phyloP scores from a whole-genome alignment of 2,797 vertebrate species.

The Gastrophryne carolinensis region DNA sequence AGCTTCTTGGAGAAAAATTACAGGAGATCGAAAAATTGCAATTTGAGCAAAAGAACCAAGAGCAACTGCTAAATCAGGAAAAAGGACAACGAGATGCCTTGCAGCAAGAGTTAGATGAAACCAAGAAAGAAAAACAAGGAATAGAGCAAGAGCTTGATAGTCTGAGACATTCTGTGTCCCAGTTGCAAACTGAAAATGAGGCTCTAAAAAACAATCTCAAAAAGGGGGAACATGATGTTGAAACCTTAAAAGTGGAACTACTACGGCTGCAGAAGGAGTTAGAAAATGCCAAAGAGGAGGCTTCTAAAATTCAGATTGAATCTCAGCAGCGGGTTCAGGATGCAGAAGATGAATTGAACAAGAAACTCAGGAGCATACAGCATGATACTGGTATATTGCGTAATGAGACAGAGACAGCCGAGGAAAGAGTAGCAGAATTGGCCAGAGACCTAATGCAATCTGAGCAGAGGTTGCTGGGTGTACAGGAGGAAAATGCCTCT shows the following conservation, averaged over 20 bases:
- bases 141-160: constrained; percentile 62
- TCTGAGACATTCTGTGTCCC: constrained; percentile 55
- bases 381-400: constrained; percentile 92
- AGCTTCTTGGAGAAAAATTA: constrained; percentile 79
- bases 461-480: constrained; percentile 83
- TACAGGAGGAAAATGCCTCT: constrained; percentile 74
- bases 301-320: constrained; percentile 65
- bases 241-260: constrained; percentile 58
- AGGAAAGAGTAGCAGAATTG: constrained; percentile 93
- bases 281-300: constrained; percentile 31
- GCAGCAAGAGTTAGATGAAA: constrained; percentile 48
- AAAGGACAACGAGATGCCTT: constrained; percentile 58
- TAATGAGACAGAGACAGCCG: constrained; percentile 90
- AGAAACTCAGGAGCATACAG: constrained; percentile 81
- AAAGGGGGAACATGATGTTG: constrained; percentile 58
- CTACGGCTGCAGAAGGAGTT: constrained; percentile 68
- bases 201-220: constrained; percentile 58
- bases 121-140: constrained; percentile 62
- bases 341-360: constrained; percentile 67
- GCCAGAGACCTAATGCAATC: constrained; percentile 85
- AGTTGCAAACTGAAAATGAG: constrained; percentile 57
- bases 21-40: constrained; percentile 77
- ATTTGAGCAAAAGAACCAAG: constrained; percentile 67
- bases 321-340: constrained; percentile 66
- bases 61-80: constrained; percentile 62